phyloP scores from a whole-genome alignment of 2,888 invertebrate genomes.

The Apamea anceps region DNA sequence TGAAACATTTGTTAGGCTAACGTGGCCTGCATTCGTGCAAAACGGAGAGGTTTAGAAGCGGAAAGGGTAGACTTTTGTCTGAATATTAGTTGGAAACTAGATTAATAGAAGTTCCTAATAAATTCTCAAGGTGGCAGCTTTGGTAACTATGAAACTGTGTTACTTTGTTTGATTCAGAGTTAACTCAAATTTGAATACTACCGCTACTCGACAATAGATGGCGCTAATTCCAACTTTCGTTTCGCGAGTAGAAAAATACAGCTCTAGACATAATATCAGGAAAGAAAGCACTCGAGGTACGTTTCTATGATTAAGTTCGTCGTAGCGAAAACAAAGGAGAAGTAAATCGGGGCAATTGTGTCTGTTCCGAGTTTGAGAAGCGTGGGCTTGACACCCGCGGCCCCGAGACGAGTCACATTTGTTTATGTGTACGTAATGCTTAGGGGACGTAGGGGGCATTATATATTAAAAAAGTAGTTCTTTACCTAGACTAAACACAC shows the following conservation, averaged over 20 bases:
- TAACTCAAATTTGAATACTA: constrained; percentile 6
- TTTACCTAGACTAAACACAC: neutral
- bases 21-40: neutral
- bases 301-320: constrained; percentile 49
- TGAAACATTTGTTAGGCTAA: neutral
- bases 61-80: neutral
- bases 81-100: neutral
- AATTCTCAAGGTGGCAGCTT: constrained; percentile 36
- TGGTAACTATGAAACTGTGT: no score
- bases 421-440: constrained; percentile 4
- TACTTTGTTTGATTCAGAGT: neutral
- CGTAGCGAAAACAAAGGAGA: constrained; percentile 51
- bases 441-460: neutral
- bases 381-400: constrained; percentile 41
- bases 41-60: neutral
- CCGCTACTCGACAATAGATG: constrained; percentile 73
- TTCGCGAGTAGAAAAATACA: constrained; percentile 28
- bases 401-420: constrained; percentile 12
- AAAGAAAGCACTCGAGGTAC: constrained; percentile 46
- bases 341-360: constrained; percentile 54
- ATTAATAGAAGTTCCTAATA: neutral
- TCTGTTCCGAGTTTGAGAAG: constrained; percentile 42
- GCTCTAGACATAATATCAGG: constrained; percentile 19
- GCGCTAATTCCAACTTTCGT: constrained; percentile 39
- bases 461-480: constrained; percentile 23